A percentile compares a stretch with the other conserved stretches of the same genome.
These are phyloP conservation scores for Clupea harengus DNA, from an alignment of 2,113 vertebrate species.

Conservation along the genomic window DNA sequence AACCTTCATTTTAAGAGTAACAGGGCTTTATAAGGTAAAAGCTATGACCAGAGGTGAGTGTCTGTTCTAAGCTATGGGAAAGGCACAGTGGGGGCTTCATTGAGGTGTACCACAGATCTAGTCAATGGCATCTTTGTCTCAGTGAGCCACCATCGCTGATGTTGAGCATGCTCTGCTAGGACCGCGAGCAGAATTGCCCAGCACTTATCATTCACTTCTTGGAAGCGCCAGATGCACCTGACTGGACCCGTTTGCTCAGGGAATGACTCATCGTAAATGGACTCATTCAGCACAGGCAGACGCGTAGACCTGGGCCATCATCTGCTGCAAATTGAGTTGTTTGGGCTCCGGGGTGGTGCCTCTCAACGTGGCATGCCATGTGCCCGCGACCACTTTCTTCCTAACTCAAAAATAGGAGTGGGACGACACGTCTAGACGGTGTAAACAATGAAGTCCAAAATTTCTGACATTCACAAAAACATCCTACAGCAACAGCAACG, in stretches of 20 bases:
- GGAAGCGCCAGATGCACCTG: not conserved
- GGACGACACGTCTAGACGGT: not conserved
- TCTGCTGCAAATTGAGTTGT: not conserved
- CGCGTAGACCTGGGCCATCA: not conserved
- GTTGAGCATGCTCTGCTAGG: not conserved
- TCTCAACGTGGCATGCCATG: not conserved
- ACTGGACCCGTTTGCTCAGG: not conserved
- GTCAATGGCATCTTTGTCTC: not conserved
- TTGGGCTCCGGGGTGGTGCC: not conserved
- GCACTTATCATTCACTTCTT: not conserved
- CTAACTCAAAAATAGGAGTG: not conserved
- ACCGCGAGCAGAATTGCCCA: not conserved
- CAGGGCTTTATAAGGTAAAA: not conserved
- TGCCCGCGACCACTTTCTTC: not conserved
- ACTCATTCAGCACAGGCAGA: conserved; percentile 3
- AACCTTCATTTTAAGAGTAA: too few species aligned
- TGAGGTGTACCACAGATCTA: not conserved
- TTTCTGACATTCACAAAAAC: conserved; percentile 1
- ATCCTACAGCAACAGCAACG: not conserved
- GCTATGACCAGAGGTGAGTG: not conserved
- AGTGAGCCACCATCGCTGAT: not conserved
- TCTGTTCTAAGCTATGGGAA: not conserved
- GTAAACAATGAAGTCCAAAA: not conserved
- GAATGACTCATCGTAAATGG: not conserved
- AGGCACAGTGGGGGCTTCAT: not conserved